phyloP scores from a whole-genome alignment of 2,888 invertebrate species.

The Choreutis nemorana region DNA sequence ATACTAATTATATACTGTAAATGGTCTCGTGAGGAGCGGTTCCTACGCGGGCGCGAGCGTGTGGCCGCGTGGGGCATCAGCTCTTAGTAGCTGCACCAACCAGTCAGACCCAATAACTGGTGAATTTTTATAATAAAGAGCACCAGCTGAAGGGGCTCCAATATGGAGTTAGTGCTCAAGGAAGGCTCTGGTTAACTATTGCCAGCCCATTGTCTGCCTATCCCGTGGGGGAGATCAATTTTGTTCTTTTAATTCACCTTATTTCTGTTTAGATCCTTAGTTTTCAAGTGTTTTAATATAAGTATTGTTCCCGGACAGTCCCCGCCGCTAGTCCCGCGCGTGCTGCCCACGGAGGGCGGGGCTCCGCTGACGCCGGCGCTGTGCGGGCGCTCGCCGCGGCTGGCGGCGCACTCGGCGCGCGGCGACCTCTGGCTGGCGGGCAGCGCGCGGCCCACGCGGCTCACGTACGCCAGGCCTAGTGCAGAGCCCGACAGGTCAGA shows the following conservation, averaged over 20 bases:
- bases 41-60: slow-evolving; percentile 90
- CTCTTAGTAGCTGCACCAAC: slow-evolving; percentile 90
- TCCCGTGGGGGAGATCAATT: too few species aligned
- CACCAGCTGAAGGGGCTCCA: too few species aligned
- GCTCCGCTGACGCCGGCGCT: slow-evolving; percentile 54
- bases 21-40: slow-evolving; percentile 87
- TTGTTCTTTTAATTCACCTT: too few species aligned
- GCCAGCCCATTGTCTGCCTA: too few species aligned
- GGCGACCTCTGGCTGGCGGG: slow-evolving; percentile 90
- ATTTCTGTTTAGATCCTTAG: too few species aligned
- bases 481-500: neutral
- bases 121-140: too few species aligned
- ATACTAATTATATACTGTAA: slow-evolving; percentile 35
- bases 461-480: slow-evolving; percentile 57
- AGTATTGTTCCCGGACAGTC: slow-evolving; percentile 21
- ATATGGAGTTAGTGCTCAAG: too few species aligned
- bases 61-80: slow-evolving; percentile 94
- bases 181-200: too few species aligned
- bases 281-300: neutral
- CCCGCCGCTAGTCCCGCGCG: slow-evolving; percentile 47
- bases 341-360: slow-evolving; percentile 47
- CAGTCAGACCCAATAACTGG: too few species aligned
- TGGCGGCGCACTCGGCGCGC: slow-evolving; percentile 90
- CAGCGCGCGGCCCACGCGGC: slow-evolving; percentile 37
- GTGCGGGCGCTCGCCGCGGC: slow-evolving; percentile 78